Evolutionary conservation across 2,888 invertebrate genomes (phyloP), one percentile per base, ranked within the genome.

Genomic region (Hypsopygia costalis): DNA sequence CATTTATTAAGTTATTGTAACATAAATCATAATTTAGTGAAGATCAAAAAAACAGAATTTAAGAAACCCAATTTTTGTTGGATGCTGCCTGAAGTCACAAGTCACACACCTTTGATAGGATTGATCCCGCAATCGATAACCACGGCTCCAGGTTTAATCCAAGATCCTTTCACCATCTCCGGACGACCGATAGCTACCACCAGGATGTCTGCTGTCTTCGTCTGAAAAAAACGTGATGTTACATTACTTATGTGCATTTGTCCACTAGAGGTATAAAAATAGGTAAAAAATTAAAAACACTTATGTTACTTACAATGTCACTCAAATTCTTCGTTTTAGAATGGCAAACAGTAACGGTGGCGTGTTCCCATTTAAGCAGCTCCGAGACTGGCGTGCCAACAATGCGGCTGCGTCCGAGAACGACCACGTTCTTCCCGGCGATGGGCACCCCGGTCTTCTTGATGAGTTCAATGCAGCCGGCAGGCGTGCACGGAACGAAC

Each of bases 51-150:
- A n/a, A n/a, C n/a, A n/a, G n/a, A n/a, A n/a, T n/a, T n/a, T n/a
- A n/a, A n/a, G n/a, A n/a, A n/a, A n/a, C n/a, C n/a, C n/a, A n/a
- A n/a, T n/a, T n/a, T n/a, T n/a, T n/a, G n/a, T n/a, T n/a, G n/a
- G n/a, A n/a, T n/a, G n/a, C n/a, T n/a, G n/a, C n/a, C n/a, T n/a
- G n/a, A n/a, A n/a, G n/a, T n/a, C n/a, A n/a, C n/a, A n/a, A n/a
- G 16, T 16, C 2, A 49, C 34, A 40, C 81, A 96, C 96, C 98
- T 82, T 94, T 91, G 58, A 97, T 93, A 2, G 95, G 91, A 85
- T 97, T 98, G 58, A 99, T 99, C 32, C 99, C 99, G 80, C 99
- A 99, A 80, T 99, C 99, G 61, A 99, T 98, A 29, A 99, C 98
- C 7, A 99, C 94, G 9, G 99, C 98, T 3, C 99, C 98, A 0